phyloP scores from a whole-genome alignment of 2,797 vertebrate genomes.

The Thamnophis elegans region DNA sequence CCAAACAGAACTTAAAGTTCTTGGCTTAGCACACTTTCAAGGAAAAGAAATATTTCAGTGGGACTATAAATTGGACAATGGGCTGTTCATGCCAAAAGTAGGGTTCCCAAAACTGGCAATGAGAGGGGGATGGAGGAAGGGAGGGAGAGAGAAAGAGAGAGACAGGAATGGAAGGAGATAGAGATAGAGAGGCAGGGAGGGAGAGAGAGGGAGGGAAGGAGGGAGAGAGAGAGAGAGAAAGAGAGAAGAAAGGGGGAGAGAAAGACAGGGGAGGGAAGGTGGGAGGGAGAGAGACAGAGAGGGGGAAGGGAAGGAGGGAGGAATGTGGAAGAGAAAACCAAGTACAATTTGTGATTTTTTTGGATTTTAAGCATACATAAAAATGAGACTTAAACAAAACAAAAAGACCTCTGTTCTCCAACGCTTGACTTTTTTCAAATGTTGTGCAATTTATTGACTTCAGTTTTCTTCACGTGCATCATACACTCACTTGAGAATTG shows the following conservation, averaged over 20 bases:
- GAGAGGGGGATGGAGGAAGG: too few relatives aligned
- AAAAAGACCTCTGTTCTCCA: neutral
- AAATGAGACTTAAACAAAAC: neutral
- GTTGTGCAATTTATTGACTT: neutral
- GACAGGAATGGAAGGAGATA: too few relatives aligned
- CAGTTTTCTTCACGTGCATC: neutral
- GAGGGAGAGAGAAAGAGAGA: too few relatives aligned
- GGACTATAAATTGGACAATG: neutral
- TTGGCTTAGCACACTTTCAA: neutral
- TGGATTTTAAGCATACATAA: neutral
- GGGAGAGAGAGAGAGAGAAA: too few relatives aligned
- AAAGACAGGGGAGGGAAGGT: too few relatives aligned
- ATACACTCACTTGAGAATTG: neutral
- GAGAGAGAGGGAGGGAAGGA: too few relatives aligned
- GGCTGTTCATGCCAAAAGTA: neutral
- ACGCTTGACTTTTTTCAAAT: neutral
- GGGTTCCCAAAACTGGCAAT: neutral
- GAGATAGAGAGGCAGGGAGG: neutral
- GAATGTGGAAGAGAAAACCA: neutral
- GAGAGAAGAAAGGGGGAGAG: too few relatives aligned
- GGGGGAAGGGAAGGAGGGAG: too few relatives aligned
- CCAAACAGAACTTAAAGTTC: neutral
- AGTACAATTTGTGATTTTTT: neutral
- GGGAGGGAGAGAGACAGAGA: too few relatives aligned
- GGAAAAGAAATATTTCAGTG: neutral